Conservation (phyloP, 2,888 invertebrate species). For the Ceriagrion tenellum region DNA sequence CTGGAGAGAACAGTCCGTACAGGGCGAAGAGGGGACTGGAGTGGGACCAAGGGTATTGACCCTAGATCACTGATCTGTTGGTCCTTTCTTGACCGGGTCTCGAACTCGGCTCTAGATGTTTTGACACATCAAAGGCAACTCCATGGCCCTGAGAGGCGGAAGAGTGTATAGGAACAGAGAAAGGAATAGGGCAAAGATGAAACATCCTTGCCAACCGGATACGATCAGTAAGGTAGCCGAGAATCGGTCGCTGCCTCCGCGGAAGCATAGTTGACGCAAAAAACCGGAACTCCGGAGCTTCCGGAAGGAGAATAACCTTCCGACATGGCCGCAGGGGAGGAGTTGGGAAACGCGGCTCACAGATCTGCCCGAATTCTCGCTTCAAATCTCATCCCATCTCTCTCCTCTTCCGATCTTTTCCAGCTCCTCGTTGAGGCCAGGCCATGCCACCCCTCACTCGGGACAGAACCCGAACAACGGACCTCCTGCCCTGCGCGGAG, state of each 20-base stretch:
- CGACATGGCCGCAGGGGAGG: background rate
- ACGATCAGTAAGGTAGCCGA: background rate
- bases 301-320: background rate
- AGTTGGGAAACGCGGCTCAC: background rate
- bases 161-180: background rate
- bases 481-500: background rate
- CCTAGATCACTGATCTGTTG: background rate
- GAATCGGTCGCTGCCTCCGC: background rate
- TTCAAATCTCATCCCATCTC: background rate
- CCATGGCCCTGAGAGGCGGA: background rate
- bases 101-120: background rate
- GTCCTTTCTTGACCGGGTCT: background rate
- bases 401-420: background rate
- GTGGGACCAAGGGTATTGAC: background rate
- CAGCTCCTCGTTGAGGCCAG: background rate
- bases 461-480: background rate
- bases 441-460: background rate
- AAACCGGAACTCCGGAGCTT: constrained; percentile 44
- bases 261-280: constrained; percentile 49
- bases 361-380: constrained; percentile 23
- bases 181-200: background rate
- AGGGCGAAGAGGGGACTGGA: too few relatives aligned
- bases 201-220: background rate
- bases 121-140: background rate
- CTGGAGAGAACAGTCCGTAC: too few relatives aligned